A percentile compares a stretch with the other conserved stretches of the same genome.
Evolutionary conservation across 2,888 invertebrate genomes (phyloP).

Genomic region (Choreutis nemorana): DNA sequence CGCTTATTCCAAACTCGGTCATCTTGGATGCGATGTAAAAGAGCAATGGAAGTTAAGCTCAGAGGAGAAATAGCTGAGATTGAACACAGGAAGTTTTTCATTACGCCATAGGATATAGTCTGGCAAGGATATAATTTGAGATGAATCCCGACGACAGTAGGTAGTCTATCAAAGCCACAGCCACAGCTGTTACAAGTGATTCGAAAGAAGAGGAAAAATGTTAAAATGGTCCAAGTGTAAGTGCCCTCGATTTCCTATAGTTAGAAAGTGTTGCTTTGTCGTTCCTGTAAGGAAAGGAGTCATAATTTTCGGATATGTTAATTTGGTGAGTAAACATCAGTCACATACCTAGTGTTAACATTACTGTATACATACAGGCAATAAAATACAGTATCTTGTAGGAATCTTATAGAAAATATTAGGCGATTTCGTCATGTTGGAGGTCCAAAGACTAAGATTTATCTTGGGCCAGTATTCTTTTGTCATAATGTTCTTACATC

Average conservation of each 20-base stretch:
- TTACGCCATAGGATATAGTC: slow-evolving; percentile 14
- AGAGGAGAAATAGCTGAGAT: too few relatives aligned
- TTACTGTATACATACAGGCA: too few relatives aligned
- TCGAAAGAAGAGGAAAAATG: slow-evolving; percentile 15
- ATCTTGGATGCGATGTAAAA: not conserved
- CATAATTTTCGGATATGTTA: slow-evolving; percentile 38
- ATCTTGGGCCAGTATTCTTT: too few relatives aligned
- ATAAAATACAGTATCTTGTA: too few relatives aligned
- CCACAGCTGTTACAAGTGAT: too few relatives aligned
- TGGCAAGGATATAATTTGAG: slow-evolving; percentile 14
- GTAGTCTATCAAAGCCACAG: slow-evolving; percentile 4
- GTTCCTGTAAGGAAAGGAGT: slow-evolving; percentile 37
- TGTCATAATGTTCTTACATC: too few relatives aligned
- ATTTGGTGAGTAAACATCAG: slow-evolving; percentile 34
- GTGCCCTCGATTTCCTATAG: slow-evolving; percentile 24
- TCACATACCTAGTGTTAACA: too few relatives aligned
- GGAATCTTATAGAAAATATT: too few relatives aligned
- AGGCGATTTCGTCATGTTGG: too few relatives aligned
- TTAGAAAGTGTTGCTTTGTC: slow-evolving; percentile 39
- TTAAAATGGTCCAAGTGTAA: slow-evolving; percentile 20
- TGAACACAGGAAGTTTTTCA: slow-evolving; percentile 14
- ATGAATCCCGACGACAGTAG: slow-evolving; percentile 11
- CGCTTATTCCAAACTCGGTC: too few relatives aligned
- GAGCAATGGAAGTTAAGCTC: not conserved
- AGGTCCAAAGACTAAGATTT: too few relatives aligned